Conservation (phyloP, 2,797 vertebrate genomes). For the Hemibagrus guttatus region DNA sequence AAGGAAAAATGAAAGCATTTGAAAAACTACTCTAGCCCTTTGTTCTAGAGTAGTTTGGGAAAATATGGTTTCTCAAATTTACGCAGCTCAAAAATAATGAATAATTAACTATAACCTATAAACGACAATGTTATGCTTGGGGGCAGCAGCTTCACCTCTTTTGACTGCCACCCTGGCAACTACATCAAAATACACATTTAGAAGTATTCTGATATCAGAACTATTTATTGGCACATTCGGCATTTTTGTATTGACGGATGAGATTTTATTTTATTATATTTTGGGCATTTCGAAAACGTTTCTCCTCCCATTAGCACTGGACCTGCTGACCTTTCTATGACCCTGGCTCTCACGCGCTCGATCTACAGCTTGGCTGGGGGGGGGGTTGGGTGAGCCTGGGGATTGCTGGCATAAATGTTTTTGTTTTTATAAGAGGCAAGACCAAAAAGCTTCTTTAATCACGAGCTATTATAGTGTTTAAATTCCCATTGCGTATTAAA, state of each 20-base stretch:
- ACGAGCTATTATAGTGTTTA: too few relatives aligned
- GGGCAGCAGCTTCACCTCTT: constrained; percentile 35
- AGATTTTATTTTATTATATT: background rate
- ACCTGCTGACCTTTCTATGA: constrained; percentile 75
- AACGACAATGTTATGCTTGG: background rate
- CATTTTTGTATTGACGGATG: background rate
- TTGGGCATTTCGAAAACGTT: background rate
- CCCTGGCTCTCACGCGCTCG: constrained; percentile 63
- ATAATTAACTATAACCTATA: background rate
- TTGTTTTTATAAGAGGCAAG: background rate
- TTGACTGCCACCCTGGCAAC: constrained; percentile 39
- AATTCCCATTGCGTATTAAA: background rate
- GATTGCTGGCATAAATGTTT: constrained; percentile 41
- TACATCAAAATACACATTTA: background rate
- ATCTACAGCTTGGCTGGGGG: constrained; percentile 53
- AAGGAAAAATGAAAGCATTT: background rate
- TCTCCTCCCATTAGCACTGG: constrained; percentile 26
- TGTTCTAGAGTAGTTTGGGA: background rate
- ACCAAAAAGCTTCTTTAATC: constrained; percentile 9
- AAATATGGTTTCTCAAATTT: background rate
- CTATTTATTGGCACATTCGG: background rate
- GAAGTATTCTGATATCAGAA: background rate
- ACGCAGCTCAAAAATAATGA: background rate
- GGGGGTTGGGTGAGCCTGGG: constrained; percentile 7
- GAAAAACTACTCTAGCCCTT: background rate